Conservation (phyloP, 2,888 invertebrate species). For the Drosophila kuntzei region DNA sequence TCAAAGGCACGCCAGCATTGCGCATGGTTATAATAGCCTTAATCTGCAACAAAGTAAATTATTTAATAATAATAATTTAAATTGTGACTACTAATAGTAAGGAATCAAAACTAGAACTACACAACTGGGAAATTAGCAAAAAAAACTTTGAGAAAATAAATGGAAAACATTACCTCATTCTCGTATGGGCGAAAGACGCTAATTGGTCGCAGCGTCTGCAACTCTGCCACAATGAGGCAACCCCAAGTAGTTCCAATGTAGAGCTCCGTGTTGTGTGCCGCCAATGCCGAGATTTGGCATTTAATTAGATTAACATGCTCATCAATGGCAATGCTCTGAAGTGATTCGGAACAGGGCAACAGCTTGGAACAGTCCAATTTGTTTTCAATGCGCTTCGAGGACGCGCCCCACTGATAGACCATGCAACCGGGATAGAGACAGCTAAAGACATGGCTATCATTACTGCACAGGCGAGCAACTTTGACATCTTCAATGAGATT, state of each 20-base stretch:
- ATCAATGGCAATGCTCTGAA: slow-evolving; percentile 95
- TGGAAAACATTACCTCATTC: slow-evolving; percentile 92
- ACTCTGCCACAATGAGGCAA: slow-evolving; percentile 95
- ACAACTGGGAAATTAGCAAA: no score
- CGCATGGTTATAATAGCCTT: slow-evolving; percentile 88
- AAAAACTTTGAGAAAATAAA: no score
- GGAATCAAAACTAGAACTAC: no score
- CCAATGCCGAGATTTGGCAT: slow-evolving; percentile 89
- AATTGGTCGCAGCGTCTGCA: slow-evolving; percentile 91
- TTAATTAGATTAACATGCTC: slow-evolving; percentile 92
- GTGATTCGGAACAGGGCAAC: slow-evolving; percentile 95
- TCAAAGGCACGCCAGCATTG: slow-evolving; percentile 85
- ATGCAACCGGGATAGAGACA: slow-evolving; percentile 95
- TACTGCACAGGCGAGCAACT: slow-evolving; percentile 90
- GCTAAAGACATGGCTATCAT: slow-evolving; percentile 89
- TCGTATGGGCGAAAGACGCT: slow-evolving; percentile 97
- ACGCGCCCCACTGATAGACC: slow-evolving; percentile 94
- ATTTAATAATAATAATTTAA: no score
- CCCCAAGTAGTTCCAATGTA: slow-evolving; percentile 98
- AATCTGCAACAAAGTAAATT: slow-evolving; percentile 84
- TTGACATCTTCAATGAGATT: slow-evolving; percentile 85
- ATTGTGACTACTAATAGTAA: no score
- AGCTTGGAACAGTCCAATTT: slow-evolving; percentile 96
- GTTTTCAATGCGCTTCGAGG: slow-evolving; percentile 89
- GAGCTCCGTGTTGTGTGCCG: slow-evolving; percentile 89